Base-by-base conservation (phyloP, 2,888 invertebrate genomes). In the Drosophila seclusa region DNA sequence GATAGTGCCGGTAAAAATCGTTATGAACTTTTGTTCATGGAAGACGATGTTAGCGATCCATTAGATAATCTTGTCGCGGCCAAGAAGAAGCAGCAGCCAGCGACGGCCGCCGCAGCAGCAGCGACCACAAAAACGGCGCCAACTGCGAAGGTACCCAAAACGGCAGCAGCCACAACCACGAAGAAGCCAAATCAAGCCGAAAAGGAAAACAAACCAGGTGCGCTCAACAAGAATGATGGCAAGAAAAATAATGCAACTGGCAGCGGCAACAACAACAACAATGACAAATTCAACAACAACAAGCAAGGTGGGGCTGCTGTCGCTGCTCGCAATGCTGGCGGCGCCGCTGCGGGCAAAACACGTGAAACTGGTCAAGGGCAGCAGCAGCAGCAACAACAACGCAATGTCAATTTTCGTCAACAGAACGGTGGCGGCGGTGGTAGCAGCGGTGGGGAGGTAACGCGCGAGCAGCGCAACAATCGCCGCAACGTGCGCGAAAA, bases 401-500 rank as follows among this genome's bases (percentile, higher is more conserved):
- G 91, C 75, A 91, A 83, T 77, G 82, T 80, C 65, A 89, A 90
- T 76, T 82, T 90, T 78, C 80, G 92, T 74, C 91, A 92, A 82
- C 92, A 91, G 45, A 94, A 92, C 79, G 92, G 93, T 38, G 95
- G 62, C 8, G 60, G 69, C 6, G 82, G 78, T 13, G 68, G 49
- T n/a, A 69, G 76, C 69, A 65, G 65, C 40, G 73, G 75, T 7
- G 86, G 78, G 32, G 78, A 76, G 42, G 57, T 96, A 90, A 95
- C 95, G 68, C 94, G 96, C 58, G 97, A 97, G 90, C 96, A 96
- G 91, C 95, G 97, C 77, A 92, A 93, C 81, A 92, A 92, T 70
- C 92, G 93, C 58, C 91, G 94, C 75, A 94, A 95, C 78, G 95
- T 92, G 94, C 94, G 94, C 73, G 92, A 91, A 74, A 91, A 90